These are phyloP conservation scores for Phortica variegata DNA, from an alignment of 1,140 invertebrate genomes.

Conservation along the genomic window DNA sequence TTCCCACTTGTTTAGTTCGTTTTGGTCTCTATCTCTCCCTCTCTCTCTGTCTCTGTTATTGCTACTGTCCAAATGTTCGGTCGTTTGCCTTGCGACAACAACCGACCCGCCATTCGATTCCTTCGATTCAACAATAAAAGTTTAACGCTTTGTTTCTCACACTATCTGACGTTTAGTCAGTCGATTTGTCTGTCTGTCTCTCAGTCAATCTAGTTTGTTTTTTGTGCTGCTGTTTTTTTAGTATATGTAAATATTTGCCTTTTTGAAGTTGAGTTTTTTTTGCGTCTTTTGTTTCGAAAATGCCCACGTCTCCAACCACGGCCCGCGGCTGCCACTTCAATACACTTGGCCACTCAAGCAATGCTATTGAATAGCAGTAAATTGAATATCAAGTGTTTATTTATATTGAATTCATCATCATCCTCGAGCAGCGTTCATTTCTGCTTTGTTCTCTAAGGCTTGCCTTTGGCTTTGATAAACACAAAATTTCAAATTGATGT, in stretches of 20 bases:
- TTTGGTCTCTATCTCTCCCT: conserved; percentile 29
- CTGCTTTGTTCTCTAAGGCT: not conserved
- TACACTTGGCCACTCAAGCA: conserved; percentile 14
- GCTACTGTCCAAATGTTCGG: conserved; percentile 4
- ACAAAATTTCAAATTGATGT: conserved; percentile 37
- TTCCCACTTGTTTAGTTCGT: conserved; percentile 51
- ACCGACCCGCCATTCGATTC: too few species aligned
- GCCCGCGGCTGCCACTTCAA: not conserved
- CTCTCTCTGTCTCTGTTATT: conserved; percentile 33
- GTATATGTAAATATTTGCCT: conserved; percentile 49
- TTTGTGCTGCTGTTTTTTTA: too few species aligned
- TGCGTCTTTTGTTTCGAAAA: conserved; percentile 48
- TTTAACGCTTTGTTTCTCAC: too few species aligned
- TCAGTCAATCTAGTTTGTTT: too few species aligned
- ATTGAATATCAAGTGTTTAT: conserved; percentile 52
- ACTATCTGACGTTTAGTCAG: not conserved
- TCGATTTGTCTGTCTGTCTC: conserved; percentile 8
- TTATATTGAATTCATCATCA: too few species aligned
- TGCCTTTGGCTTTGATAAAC: conserved; percentile 16
- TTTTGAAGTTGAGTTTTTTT: conserved; percentile 51
- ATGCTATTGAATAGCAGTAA: conserved; percentile 44
- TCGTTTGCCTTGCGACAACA: too few species aligned
- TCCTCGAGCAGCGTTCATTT: conserved; percentile 27
- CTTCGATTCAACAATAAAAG: too few species aligned
- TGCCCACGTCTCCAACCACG: conserved; percentile 22